These are phyloP conservation scores for Drosophila tripunctata DNA, from an alignment of 2,888 invertebrate species.

Conservation along the genomic window DNA sequence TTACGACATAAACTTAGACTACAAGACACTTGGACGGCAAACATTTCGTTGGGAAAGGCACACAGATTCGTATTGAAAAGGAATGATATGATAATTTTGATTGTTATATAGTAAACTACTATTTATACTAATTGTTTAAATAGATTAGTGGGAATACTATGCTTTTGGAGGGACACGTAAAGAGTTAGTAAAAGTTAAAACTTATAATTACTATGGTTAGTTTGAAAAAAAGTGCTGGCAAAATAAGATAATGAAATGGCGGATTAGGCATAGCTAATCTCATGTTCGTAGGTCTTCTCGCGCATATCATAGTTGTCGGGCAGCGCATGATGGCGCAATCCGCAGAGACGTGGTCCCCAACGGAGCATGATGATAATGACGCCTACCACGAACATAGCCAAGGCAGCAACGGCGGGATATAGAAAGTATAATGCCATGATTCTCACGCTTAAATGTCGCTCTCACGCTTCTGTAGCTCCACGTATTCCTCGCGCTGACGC, in stretches of 20 bases:
- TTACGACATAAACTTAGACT: constrained; percentile 39
- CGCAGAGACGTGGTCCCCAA: constrained; percentile 90
- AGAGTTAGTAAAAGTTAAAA: constrained; percentile 45
- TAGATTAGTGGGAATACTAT: constrained; percentile 8
- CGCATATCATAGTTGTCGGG: constrained; percentile 89
- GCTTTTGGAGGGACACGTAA: neutral
- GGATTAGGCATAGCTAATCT: constrained; percentile 83
- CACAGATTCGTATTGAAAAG: constrained; percentile 23
- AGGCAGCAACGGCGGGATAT: constrained; percentile 90
- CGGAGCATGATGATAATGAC: constrained; percentile 91
- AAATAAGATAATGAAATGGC: constrained; percentile 23
- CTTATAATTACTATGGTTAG: constrained; percentile 58
- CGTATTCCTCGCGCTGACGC: constrained; percentile 84
- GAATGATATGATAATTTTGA: constrained; percentile 25
- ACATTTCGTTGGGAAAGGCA: constrained; percentile 58
- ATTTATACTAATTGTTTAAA: constrained; percentile 60
- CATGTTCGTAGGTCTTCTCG: constrained; percentile 84
- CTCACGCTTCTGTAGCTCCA: constrained; percentile 91
- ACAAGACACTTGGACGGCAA: constrained; percentile 69
- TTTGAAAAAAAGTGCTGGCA: constrained; percentile 32
- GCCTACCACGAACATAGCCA: constrained; percentile 90
- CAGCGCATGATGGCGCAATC: constrained; percentile 88
- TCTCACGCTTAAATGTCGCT: constrained; percentile 91
- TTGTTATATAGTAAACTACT: constrained; percentile 21
- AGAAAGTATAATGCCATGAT: constrained; percentile 87